Evolutionary conservation across 2,113 vertebrate genomes (phyloP), one percentile per base, ranked within the genome.

Genomic region (Hydrochoerus hydrochaeris): DNA sequence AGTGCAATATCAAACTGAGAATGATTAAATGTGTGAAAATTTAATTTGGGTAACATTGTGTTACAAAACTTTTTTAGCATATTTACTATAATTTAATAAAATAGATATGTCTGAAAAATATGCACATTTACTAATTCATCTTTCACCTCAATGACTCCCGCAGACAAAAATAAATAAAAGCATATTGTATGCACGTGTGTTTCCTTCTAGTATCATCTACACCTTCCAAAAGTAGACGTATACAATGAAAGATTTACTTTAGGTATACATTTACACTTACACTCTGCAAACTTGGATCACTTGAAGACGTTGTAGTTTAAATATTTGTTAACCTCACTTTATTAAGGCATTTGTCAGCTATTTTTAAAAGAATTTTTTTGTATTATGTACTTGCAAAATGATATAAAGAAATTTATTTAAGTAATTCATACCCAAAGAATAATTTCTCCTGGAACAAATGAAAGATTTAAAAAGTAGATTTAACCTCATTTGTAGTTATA

Each of bases 71-170:
- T 57, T 67, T 71, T 93, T 81, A 91, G 5, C 7, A 63, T 88
- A 44, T 80, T 83, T 84, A n/a, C 11, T 63, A 90, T 91, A 94
- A 71, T 87, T 93, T 75, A 87, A 91, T 77, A 38, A 58, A 67
- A 90, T 85, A 96, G 94, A 67, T 54, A 44, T 65, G 24, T 49
- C 95, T 95, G n/a, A 35, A 89, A 89, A 49, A 54, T 87, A 41
- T 22, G 3, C 24, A n/a, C 83, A 32, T 82, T 89, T 89, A 63
- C 11, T 9, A 86, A 84, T 87, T 86, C 38, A 90, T 16, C 44
- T 62, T 69, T 84, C 62, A 54, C 4, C 90, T 83, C 46, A 62
- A 28, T 65, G 62, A 24, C 3, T 89, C 52, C 28, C 2, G 69
- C 17, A 88, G n/a, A 83, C 24, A 94, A 97, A 90, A 88, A 69